A percentile compares a stretch with the other conserved stretches of the same genome.
Conservation (phyloP, 2,888 invertebrate species). For the Sisyra nigra region DNA sequence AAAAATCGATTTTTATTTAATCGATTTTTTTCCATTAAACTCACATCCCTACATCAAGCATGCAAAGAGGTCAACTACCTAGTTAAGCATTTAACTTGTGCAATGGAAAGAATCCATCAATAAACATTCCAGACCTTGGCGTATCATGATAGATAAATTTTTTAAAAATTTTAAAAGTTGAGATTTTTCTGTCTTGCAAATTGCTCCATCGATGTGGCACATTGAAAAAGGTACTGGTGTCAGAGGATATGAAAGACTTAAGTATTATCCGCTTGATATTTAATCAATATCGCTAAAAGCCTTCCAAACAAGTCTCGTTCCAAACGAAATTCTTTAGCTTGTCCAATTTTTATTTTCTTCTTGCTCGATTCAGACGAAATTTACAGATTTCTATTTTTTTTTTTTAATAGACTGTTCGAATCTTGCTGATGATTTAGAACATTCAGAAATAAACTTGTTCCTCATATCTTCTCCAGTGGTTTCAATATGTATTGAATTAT, state of each 20-base stretch:
- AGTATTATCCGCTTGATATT: conserved; percentile 11
- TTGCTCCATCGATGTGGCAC: conserved; percentile 9
- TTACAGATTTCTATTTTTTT: conserved; percentile 7
- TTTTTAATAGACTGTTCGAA: conserved; percentile 9
- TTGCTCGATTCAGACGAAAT: conserved; percentile 5
- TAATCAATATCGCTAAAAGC: conserved; percentile 12
- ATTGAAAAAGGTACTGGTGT: conserved; percentile 12
- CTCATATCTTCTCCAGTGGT: conserved; percentile 7
- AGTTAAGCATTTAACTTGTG: too few relatives aligned
- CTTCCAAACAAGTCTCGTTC: conserved; percentile 11
- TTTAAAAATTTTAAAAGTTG: conserved; percentile 3
- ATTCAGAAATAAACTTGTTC: conserved; percentile 10
- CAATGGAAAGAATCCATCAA: conserved; percentile 12
- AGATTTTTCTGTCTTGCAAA: conserved; percentile 9
- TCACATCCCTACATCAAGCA: too few relatives aligned
- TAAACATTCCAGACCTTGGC: conserved; percentile 8
- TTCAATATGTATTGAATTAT: conserved; percentile 11
- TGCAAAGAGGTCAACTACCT: too few relatives aligned
- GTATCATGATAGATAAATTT: conserved; percentile 1
- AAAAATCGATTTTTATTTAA: too few relatives aligned
- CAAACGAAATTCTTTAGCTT: conserved; percentile 11
- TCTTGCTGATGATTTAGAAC: conserved; percentile 3
- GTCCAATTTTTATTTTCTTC: conserved; percentile 8
- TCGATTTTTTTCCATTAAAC: too few relatives aligned
- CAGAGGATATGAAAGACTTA: conserved; percentile 13